Evolutionary conservation across 1,140 invertebrate genomes (phyloP), one percentile per base, ranked within the genome.

Genomic region (Drosophila mojavensis): DNA sequence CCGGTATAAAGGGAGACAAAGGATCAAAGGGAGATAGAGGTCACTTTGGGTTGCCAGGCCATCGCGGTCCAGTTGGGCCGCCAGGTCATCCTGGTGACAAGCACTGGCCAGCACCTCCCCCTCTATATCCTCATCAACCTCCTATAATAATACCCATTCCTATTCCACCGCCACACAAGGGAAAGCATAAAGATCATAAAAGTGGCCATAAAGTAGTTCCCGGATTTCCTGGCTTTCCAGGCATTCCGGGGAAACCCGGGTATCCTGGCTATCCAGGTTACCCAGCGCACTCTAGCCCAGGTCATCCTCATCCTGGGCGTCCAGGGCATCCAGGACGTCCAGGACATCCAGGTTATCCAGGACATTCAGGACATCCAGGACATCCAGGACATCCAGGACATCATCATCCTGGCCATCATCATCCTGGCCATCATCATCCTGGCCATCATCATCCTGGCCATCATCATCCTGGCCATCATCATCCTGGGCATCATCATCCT

Each of bases 221-320:
- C 30, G 95, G 95, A 77, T 95, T 10, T 26, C 79, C 88, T 3
- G 79, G 82, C 15, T 95, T 94, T 33, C 96, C 96, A 30, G 94
- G 91, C 1, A 94, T 5, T 28, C 96, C 96, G 47, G 93, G 81
- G 43, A 94, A 94, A 1, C 51, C 53, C 24, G 54, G 93, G 43
- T 95, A 95, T 33, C 96, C 96, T 30, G 94, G 91, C 1, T 94
- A 6, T 28, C 96, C 96, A 48, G 93, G 81, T 45, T 94, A 94
- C 4, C 51, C 53, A 45, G 54, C 15, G 1, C 33, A 55, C 39
- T 15, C 30, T 4, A 15, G 20, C 1, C 24, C 50, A 6, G 41
- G 41, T 3, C 41, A 43, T 15, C 41, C 15, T 43, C 41, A 43
- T 43, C 13, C 41, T 15, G 41, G 41, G 0, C 41, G n/a, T 43